phyloP scores from a whole-genome alignment of 2,888 invertebrate genomes.

The Aquatica leii region DNA sequence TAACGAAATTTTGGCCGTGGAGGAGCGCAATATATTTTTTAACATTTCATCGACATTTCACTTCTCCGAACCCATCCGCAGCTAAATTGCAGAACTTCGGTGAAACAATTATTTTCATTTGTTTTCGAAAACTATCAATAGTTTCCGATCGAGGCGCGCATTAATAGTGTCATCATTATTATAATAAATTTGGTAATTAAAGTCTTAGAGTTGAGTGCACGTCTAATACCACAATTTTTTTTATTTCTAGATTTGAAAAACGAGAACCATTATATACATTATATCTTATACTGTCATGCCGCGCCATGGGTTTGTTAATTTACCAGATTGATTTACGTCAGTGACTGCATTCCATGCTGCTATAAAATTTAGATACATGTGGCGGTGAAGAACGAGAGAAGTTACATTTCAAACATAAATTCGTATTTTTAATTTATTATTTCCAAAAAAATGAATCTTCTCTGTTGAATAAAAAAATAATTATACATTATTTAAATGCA shows the following conservation, averaged over 20 bases:
- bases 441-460: conserved; percentile 23
- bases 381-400: conserved; percentile 51
- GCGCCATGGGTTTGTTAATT: conserved; percentile 53
- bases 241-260: conserved; percentile 24
- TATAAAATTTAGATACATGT: conserved; percentile 57
- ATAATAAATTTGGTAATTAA: conserved; percentile 7
- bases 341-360: conserved; percentile 55
- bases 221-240: conserved; percentile 3
- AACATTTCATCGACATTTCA: background rate
- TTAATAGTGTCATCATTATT: too few relatives aligned
- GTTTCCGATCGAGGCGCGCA: too few relatives aligned
- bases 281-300: conserved; percentile 33
- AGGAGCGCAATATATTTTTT: conserved; percentile 3
- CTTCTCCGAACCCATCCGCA: too few relatives aligned
- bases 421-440: conserved; percentile 42
- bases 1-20: conserved; percentile 7
- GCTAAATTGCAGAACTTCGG: too few relatives aligned
- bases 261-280: conserved; percentile 30
- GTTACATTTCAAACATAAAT: conserved; percentile 43
- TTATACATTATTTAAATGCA: conserved; percentile 28
- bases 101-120: too few relatives aligned
- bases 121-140: too few relatives aligned
- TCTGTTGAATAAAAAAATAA: conserved; percentile 20
- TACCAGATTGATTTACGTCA: conserved; percentile 59
- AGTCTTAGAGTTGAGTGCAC: background rate